phyloP scores from a whole-genome alignment of 2,888 invertebrate genomes.

The Smittia aterrima region DNA sequence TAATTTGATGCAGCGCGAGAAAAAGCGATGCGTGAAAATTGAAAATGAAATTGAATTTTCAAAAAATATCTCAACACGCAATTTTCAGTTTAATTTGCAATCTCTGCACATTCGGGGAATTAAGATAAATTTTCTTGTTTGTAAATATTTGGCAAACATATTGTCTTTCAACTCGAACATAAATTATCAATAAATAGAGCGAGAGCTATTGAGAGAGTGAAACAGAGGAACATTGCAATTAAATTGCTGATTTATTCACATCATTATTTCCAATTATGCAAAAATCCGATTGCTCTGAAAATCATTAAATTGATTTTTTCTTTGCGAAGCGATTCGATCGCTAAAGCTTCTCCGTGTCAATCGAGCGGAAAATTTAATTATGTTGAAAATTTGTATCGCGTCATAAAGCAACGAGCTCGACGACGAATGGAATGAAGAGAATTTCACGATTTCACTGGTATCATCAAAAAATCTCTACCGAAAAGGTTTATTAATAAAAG shows the following conservation, averaged over 20 bases:
- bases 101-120: neutral
- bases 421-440: neutral
- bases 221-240: conserved; percentile 21
- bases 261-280: conserved; percentile 25
- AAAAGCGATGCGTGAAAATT: neutral
- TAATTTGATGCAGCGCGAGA: neutral
- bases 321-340: neutral
- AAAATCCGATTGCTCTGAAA: conserved; percentile 7
- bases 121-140: neutral
- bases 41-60: neutral
- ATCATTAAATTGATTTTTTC: neutral
- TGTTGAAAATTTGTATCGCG: conserved; percentile 1
- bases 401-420: too few relatives aligned
- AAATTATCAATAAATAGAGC: neutral
- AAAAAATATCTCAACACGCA: neutral
- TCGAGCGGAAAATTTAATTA: conserved; percentile 25
- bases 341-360: neutral
- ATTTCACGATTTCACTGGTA: neutral
- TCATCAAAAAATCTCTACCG: too few relatives aligned
- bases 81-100: neutral
- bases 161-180: neutral
- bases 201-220: too few relatives aligned
- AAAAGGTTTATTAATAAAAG: neutral
- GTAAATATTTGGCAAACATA: neutral
- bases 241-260: conserved; percentile 35